Evolutionary conservation across 2,888 invertebrate genomes (phyloP).

Genomic region (Pemphredon lugubris): DNA sequence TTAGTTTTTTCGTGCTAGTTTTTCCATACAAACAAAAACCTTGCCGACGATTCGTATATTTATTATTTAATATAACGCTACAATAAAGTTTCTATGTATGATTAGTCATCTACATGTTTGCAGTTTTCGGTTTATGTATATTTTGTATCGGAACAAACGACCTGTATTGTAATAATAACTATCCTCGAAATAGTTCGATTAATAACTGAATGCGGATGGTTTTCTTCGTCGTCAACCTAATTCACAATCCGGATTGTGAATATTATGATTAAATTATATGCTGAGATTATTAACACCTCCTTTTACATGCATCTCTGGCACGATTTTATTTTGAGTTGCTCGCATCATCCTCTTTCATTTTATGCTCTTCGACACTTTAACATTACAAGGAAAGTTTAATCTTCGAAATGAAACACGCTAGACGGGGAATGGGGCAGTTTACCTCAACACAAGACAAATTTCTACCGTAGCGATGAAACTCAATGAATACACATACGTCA

Average conservation of each 20-base stretch:
- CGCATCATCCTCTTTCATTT: conserved; percentile 20
- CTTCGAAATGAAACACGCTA: background rate
- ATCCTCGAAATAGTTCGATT: background rate
- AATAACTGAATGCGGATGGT: conserved; percentile 11
- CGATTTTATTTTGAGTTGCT: conserved; percentile 49
- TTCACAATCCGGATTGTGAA: background rate
- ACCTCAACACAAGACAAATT: too few relatives aligned
- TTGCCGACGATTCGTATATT: too few relatives aligned
- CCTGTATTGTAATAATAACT: conserved; percentile 6
- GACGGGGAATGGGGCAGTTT: background rate
- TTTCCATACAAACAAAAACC: too few relatives aligned
- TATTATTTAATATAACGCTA: too few relatives aligned
- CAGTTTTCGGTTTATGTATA: conserved; percentile 22
- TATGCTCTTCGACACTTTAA: background rate
- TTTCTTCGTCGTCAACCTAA: background rate
- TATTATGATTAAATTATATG: background rate
- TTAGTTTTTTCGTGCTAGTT: too few relatives aligned
- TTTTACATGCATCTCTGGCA: conserved; percentile 31
- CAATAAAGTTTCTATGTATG: too few relatives aligned
- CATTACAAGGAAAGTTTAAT: background rate
- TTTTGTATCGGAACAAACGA: conserved; percentile 23
- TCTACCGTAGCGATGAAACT: background rate
- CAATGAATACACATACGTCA: conserved; percentile 13
- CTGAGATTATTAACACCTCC: conserved; percentile 19
- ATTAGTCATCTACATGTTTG: conserved; percentile 14